Evolutionary conservation across 92 coral and sea anemone genomes (phyloP).

Genomic region (Micromussa lordhowensis): DNA sequence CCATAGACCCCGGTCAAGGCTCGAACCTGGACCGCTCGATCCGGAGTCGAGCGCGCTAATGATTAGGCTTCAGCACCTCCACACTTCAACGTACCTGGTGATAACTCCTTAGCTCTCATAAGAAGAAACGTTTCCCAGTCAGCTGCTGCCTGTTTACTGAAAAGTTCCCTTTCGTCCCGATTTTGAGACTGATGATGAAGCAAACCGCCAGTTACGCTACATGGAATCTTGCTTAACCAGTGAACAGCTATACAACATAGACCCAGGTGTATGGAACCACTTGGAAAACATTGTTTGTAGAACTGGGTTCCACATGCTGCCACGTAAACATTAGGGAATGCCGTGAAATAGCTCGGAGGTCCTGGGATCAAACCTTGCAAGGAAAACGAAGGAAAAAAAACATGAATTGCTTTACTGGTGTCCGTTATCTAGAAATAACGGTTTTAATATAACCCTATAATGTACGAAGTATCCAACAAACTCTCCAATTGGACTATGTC

Average conservation of each 20-base stretch:
- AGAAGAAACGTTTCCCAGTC: slow-evolving; percentile 60
- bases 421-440: no score
- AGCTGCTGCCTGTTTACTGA: slow-evolving; percentile 49
- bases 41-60: no score
- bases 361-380: slow-evolving; percentile 36
- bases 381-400: neutral
- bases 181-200: slow-evolving; percentile 13
- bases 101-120: slow-evolving; percentile 34
- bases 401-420: neutral
- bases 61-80: no score
- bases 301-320: slow-evolving; percentile 47
- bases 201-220: slow-evolving; percentile 34
- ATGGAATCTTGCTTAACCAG: slow-evolving; percentile 44
- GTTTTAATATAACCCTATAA: no score
- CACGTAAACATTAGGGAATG: slow-evolving; percentile 31
- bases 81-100: slow-evolving; percentile 23
- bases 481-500: no score
- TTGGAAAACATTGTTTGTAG: slow-evolving; percentile 43
- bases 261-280: slow-evolving; percentile 33
- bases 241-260: slow-evolving; percentile 25
- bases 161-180: slow-evolving; percentile 43
- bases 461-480: no score
- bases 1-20: no score
- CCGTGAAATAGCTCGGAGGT: slow-evolving; percentile 29
- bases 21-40: no score